These are phyloP conservation scores for Orientallactaga sibirica DNA, from an alignment of 2,797 vertebrate species.

Conservation along the genomic window DNA sequence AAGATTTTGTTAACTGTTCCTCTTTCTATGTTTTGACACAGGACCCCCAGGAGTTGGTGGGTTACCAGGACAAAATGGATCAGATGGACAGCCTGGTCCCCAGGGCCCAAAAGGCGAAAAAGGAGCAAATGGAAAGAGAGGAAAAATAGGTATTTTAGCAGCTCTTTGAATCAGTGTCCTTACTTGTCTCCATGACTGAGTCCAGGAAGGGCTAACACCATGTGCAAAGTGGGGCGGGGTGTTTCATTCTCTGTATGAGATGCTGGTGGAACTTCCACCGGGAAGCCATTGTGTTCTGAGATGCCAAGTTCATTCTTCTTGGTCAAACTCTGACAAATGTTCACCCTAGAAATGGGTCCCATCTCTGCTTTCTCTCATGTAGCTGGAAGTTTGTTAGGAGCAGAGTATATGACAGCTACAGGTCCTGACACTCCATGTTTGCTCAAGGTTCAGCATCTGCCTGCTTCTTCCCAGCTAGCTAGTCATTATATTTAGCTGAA, in stretches of 20 bases:
- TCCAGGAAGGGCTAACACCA: no score
- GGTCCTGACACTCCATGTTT: neutral
- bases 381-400: neutral
- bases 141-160: constrained; percentile 92
- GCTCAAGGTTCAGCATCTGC: neutral
- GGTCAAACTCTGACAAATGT: neutral
- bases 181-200: neutral
- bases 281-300: neutral
- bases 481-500: neutral
- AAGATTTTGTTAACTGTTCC: neutral
- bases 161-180: neutral
- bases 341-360: neutral
- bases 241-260: neutral
- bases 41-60: constrained; percentile 92
- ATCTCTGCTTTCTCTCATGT: neutral
- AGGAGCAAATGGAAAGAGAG: constrained; percentile 94
- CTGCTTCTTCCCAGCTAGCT: neutral
- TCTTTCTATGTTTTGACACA: constrained; percentile 76
- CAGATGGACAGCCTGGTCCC: constrained; percentile 90
- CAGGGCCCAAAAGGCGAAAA: constrained; percentile 93
- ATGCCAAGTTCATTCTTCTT: neutral
- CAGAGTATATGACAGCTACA: fast-evolving
- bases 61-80: constrained; percentile 93
- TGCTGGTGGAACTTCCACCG: neutral
- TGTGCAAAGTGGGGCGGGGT: neutral